phyloP scores from a whole-genome alignment of 2,113 vertebrate species.

The Eudyptes chrysolophus region DNA sequence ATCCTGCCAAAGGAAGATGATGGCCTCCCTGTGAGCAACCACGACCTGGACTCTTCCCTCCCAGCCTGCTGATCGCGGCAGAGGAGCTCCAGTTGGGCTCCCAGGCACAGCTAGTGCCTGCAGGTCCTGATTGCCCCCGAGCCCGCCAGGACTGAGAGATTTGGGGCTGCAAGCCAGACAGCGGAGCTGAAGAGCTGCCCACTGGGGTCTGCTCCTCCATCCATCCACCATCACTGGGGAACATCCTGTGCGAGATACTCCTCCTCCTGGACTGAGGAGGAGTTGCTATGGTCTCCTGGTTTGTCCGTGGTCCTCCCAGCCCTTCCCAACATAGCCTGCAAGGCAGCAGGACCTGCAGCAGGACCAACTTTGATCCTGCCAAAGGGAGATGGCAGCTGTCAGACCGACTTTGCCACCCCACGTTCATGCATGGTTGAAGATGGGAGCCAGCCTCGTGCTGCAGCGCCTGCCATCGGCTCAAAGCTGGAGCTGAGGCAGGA shows the following conservation, averaged over 20 bases:
- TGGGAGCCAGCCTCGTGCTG: rapidly evolving
- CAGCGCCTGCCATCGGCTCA: rapidly evolving
- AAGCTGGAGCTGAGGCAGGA: background rate
- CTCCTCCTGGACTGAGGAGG: background rate
- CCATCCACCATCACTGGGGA: background rate
- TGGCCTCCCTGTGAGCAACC: background rate
- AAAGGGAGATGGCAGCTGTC: background rate
- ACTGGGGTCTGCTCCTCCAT: background rate
- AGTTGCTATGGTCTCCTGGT: background rate
- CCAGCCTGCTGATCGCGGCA: background rate
- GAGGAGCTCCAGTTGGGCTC: background rate
- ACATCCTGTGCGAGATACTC: rapidly evolving
- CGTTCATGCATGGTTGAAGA: rapidly evolving
- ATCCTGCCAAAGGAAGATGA: background rate
- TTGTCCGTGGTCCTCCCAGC: background rate
- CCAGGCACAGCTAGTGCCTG: background rate
- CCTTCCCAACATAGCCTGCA: background rate
- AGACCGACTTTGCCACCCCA: rapidly evolving
- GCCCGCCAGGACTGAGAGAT: background rate
- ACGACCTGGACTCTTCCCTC: background rate
- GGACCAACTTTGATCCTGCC: background rate
- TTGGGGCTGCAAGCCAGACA: background rate
- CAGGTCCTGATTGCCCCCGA: background rate
- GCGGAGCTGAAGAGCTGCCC: background rate
- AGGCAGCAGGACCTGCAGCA: background rate